Base-by-base conservation (phyloP, 2,888 invertebrate genomes). In the Nomada fabriciana region DNA sequence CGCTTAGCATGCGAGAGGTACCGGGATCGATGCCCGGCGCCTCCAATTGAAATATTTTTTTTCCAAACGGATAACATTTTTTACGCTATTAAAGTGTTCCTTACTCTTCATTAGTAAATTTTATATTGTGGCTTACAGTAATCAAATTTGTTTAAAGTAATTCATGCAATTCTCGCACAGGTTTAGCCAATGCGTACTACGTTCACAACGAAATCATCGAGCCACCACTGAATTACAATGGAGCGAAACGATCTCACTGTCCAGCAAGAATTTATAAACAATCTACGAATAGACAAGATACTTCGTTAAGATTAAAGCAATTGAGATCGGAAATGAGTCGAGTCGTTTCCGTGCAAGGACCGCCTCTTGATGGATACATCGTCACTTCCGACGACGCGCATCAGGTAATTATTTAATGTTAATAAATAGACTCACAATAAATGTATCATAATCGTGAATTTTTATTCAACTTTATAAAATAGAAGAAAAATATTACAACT, bases 311-410 rank as follows among this genome's bases (percentile, higher is more conserved):
- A 84, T 86, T 95, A 52, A 89, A 88, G 64, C 91, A 91, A 76
- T 89, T 96, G 43, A 92, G 95, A 82, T 89, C 93, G 3, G 93
- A 94, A 84, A 95, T 96, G 95, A 89, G 84, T 43, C 94, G 94
- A 13, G 92, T 94, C 43, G 92, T 94, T 20, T 90, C 94, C 10
- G 91, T 95, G n/a, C 94, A 94, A 80, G 95, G 94, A 13, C 92
- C 94, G 36, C 90, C 94, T 2, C 91, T 97, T 11, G 96, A 97
- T 89, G 98, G 97, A 0, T 97, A 97, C 89, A 95, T 98, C 72
- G 94, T 98, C 71, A 97, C 97, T 68, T 96, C 96, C 70, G 96
- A 96, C 80, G 98, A 98, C 92, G 97, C 97, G 90, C 98, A 98
- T 94, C 96, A 97, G 95, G 97, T 97, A 76, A 59, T 36, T 65